Conservation (phyloP, 2,888 invertebrate species). For the Ethmia dodecea region DNA sequence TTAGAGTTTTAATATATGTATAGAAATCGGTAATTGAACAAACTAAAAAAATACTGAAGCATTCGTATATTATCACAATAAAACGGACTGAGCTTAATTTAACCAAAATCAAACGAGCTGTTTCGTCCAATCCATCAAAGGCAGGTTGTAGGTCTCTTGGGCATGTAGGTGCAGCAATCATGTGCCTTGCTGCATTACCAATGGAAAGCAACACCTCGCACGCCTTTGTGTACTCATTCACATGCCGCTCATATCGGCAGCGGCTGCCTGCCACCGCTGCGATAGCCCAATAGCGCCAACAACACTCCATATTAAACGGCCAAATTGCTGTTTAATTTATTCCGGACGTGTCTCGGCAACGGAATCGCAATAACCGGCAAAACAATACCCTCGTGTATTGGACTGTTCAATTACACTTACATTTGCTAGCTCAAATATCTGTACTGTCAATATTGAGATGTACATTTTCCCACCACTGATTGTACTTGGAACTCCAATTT, state of each 20-base stretch:
- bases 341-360: slow-evolving; percentile 73
- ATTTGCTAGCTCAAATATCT: slow-evolving; percentile 2
- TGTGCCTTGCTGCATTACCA: slow-evolving; percentile 54
- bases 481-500: too few species aligned
- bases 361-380: slow-evolving; percentile 71
- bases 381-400: slow-evolving; percentile 66
- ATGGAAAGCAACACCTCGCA: slow-evolving; percentile 38
- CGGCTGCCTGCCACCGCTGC: slow-evolving; percentile 43
- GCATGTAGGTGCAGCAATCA: slow-evolving; percentile 54
- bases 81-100: too few species aligned
- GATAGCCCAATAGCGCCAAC: slow-evolving; percentile 65
- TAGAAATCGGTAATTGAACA: too few species aligned
- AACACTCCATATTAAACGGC: slow-evolving; percentile 74
- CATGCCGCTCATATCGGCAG: slow-evolving; percentile 64
- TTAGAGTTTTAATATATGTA: too few species aligned
- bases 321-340: slow-evolving; percentile 77
- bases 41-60: too few species aligned
- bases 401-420: slow-evolving; percentile 52
- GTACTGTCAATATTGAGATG: slow-evolving; percentile 2
- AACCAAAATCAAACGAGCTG: too few species aligned
- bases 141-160: too few species aligned
- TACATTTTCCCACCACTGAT: too few species aligned
- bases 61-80: too few species aligned
- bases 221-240: slow-evolving; percentile 68
- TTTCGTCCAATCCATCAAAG: too few species aligned